Evolutionary conservation across 2,888 invertebrate genomes (phyloP).

Genomic region (Acanthopleura granulata): DNA sequence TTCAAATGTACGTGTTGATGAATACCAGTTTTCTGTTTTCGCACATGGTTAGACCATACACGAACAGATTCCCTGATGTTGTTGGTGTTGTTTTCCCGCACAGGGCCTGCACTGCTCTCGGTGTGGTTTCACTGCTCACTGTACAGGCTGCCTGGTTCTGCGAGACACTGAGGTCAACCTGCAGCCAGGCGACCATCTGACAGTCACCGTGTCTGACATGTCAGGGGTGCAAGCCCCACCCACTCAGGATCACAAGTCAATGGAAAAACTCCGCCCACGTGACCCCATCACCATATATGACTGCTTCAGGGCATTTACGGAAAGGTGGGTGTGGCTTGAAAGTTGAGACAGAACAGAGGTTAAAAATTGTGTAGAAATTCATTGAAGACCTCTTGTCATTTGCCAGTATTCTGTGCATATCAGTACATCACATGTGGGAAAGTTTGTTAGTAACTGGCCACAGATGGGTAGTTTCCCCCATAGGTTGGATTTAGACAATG

Average conservation of each 20-base stretch:
- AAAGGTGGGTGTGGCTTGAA: slow-evolving; percentile 55
- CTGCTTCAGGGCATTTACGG: slow-evolving; percentile 77
- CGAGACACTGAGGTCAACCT: slow-evolving; percentile 70
- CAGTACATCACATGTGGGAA: too few species aligned
- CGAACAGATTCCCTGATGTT: too few species aligned
- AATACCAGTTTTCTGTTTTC: too few species aligned
- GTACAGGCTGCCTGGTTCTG: slow-evolving; percentile 74
- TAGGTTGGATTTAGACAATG: too few species aligned
- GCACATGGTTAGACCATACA: too few species aligned
- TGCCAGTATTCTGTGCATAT: too few species aligned
- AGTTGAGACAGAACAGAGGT: too few species aligned
- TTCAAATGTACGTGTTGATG: too few species aligned
- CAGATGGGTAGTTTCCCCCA: too few species aligned
- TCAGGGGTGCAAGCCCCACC: slow-evolving; percentile 62
- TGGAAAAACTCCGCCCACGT: slow-evolving; percentile 71
- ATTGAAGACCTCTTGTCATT: too few species aligned
- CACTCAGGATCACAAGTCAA: slow-evolving; percentile 71
- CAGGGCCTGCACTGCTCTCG: slow-evolving; percentile 76
- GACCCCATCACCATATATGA: slow-evolving; percentile 75
- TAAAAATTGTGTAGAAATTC: too few species aligned
- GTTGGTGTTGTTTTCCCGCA: slow-evolving; percentile 46
- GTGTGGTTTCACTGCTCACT: slow-evolving; percentile 74
- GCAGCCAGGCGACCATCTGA: slow-evolving; percentile 74
- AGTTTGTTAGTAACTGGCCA: too few species aligned
- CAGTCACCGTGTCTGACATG: slow-evolving; percentile 68